Evolutionary conservation across 2,888 invertebrate genomes (phyloP), one percentile per base, ranked within the genome.

Genomic region (Hesperia comma): DNA sequence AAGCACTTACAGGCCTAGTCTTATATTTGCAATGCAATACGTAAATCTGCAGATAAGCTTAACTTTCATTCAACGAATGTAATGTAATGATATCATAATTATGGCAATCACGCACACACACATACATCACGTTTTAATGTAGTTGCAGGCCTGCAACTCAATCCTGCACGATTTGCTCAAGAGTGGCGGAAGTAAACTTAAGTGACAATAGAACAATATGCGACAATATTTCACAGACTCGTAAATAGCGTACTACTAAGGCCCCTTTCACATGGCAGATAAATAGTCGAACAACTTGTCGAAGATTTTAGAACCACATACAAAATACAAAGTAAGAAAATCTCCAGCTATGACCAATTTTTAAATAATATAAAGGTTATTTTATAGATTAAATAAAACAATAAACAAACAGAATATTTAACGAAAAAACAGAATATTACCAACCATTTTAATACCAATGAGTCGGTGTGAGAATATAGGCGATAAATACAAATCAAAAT

Each of bases 11-110:
- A 26, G n/a, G n/a, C n/a, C n/a, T n/a, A n/a, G n/a, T n/a, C 26
- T 26, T 26, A 26, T 26, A 4, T 26, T 4, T 26, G 55, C 46
- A 21, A 26, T 26, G 55, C 46, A 21, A 69, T 71, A 71, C 19
- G 3, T 8, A 32, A 49, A 33, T 21, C 6, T 54, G 15, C 17
- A 62, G 46, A 63, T 63, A 63, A 63, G 43, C 14, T 3, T 15
- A 54, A 37, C 55, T 62, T 43, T 26, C 61, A 12, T 51, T 32
- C 17, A 63, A 54, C 53, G 55, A 63, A 12, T 19, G 19, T 63
- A 63, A 12, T 19, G 19, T 63, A 53, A 54, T 54, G 41, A 41
- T 61, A 17, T 43, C 55, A 63, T 56, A 63, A 63, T 63, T 46
- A 63, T 55, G 55, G 33, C 19, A 55, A 62, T 62, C 63, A 46